These are phyloP conservation scores for Physocephala rufipes DNA, from an alignment of 2,888 invertebrate genomes.

Conservation along the genomic window DNA sequence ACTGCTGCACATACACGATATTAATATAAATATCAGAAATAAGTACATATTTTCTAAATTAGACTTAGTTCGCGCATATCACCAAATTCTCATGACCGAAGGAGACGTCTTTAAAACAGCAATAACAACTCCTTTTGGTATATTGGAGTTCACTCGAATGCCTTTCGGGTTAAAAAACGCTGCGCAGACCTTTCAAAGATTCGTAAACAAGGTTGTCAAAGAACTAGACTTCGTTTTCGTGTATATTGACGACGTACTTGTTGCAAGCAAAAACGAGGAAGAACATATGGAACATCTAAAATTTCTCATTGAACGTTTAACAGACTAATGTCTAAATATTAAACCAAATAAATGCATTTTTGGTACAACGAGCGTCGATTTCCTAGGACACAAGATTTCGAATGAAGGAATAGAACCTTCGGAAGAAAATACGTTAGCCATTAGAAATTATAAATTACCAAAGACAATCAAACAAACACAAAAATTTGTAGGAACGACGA, in stretches of 20 bases:
- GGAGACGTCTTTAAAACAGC: conserved; percentile 7
- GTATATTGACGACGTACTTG: conserved; percentile 27
- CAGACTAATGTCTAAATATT: conserved; percentile 5
- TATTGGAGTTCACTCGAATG: conserved; percentile 28
- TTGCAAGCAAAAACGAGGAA: conserved; percentile 3
- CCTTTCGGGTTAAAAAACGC: too few relatives aligned
- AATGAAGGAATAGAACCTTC: neutral
- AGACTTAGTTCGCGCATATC: too few relatives aligned
- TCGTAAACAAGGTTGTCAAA: conserved; percentile 14
- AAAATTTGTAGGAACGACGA: neutral
- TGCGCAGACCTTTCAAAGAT: neutral
- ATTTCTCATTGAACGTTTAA: neutral
- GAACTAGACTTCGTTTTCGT: conserved; percentile 30
- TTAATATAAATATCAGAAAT: too few relatives aligned
- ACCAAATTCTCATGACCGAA: too few relatives aligned
- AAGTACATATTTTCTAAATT: too few relatives aligned
- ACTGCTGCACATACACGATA: too few relatives aligned
- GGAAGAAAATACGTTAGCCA: neutral
- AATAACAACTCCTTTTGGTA: conserved; percentile 14
- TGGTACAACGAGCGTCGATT: neutral
- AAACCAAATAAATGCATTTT: conserved; percentile 17
- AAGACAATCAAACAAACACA: conserved; percentile 11
- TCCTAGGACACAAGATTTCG: conserved; percentile 11
- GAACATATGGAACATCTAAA: neutral
- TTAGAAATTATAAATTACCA: neutral